Percentiles rank a stretch among this genome's conserved stretches.
Conservation (phyloP, 2,113 vertebrate genomes). For the Formicarius rufipectus region DNA sequence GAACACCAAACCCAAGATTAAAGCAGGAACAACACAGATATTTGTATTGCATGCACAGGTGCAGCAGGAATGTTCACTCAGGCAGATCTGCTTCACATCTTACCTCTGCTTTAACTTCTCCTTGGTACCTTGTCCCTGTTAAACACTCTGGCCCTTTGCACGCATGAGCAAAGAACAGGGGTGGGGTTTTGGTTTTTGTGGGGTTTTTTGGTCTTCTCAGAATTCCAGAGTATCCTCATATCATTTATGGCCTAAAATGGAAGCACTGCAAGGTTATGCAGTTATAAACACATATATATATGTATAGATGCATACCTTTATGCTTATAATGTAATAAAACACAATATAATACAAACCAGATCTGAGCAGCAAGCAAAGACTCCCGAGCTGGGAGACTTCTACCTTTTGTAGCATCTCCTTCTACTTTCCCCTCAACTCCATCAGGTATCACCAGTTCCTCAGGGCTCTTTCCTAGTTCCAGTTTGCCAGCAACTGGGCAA, state of each 20-base stretch:
- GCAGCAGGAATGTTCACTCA: neutral
- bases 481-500: neutral
- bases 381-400: neutral
- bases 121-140: neutral
- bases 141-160: neutral
- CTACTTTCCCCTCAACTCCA: neutral
- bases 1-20: neutral
- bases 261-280: neutral
- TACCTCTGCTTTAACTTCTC: neutral
- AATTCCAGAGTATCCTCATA: neutral
- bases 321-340: neutral
- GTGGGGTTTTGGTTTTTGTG: neutral
- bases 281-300: neutral
- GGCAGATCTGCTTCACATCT: neutral
- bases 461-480: neutral
- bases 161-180: neutral
- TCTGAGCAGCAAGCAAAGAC: neutral
- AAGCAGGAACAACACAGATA: rapidly evolving
- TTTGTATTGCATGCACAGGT: rapidly evolving
- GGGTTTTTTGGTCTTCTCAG: neutral
- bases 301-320: neutral
- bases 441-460: neutral
- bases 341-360: neutral
- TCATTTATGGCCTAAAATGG: neutral
- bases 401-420: neutral